Evolutionary conservation across 2,113 vertebrate species (phyloP), one percentile per base, ranked within the genome.

Genomic region (Gallinago media): DNA sequence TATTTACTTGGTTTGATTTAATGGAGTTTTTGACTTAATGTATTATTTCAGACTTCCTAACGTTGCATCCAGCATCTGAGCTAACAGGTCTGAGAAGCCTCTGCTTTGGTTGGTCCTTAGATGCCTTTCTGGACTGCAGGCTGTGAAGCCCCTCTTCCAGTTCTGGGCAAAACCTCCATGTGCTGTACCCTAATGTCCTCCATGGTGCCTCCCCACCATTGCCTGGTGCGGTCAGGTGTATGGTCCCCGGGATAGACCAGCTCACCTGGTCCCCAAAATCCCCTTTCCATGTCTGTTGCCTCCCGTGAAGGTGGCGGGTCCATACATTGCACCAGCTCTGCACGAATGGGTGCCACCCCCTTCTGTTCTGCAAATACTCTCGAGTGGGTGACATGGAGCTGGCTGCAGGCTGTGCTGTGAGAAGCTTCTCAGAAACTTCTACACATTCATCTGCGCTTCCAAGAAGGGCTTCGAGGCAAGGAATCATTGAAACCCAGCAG

Each of bases 261-360:
- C 42, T 67, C 55, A 40, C 36, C 34, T 4, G 20, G 9, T 65
- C 13, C 62, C 44, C 22, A 88, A 88, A 12, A 75, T 68, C 7
- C 25, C 5, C 32, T 85, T 47, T 82, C 29, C 26, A 1, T 0
- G 1, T 16, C 56, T 55, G 12, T 50, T 82, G 12, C 19, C 3
- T 67, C 25, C 42, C 1, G 0, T 40, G 38, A 73, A 13, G 5
- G 3, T 6, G 4, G 40, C 1, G 8, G 12, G 11, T 31, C 47
- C 4, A 0, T 5, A 38, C 26, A 21, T 14, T 20, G 25, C 71
- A 74, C n/a, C 25, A 66, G 54, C 72, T 80, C 23, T 34, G 58
- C 49, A 10, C 6, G 2, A 42, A 38, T 0, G 0, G 22, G 36
- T 36, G 36, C 36, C 36, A 36, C 36, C 36, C 36, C 36, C 36